Evolutionary conservation across 2,888 invertebrate species (phyloP).

Genomic region (Amaurobius ferox): DNA sequence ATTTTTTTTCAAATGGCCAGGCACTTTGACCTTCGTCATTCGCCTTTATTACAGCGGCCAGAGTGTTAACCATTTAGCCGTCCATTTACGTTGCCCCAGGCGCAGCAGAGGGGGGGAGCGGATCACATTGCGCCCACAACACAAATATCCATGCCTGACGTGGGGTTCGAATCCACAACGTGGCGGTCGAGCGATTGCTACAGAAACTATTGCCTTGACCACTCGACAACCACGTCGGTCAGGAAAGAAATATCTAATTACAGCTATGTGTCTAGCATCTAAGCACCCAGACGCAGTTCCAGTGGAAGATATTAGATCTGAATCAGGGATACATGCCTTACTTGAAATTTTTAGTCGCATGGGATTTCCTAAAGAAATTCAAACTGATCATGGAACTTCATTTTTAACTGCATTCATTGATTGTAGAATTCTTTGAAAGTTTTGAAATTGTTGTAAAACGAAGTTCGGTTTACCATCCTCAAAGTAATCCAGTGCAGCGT

Average conservation of each 20-base stretch:
- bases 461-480: not conserved
- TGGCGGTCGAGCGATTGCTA: no score
- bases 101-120: no score
- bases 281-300: constrained; percentile 33
- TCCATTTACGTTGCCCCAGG: no score
- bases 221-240: no score
- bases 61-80: no score
- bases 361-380: not conserved
- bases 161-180: no score
- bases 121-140: no score
- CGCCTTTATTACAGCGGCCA: no score
- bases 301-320: constrained; percentile 7
- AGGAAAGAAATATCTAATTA: constrained; percentile 35
- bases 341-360: not conserved
- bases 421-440: not conserved
- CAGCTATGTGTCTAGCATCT: constrained; percentile 18
- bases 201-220: no score
- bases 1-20: no score
- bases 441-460: not conserved
- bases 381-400: constrained; percentile 20
- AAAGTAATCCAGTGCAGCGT: not conserved
- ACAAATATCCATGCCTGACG: no score
- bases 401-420: not conserved
- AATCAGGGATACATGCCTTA: not conserved
- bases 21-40: no score